Evolutionary conservation across 64 coral and sea anemone genomes (phyloP).

Genomic region (Catalaphyllia jardinei): DNA sequence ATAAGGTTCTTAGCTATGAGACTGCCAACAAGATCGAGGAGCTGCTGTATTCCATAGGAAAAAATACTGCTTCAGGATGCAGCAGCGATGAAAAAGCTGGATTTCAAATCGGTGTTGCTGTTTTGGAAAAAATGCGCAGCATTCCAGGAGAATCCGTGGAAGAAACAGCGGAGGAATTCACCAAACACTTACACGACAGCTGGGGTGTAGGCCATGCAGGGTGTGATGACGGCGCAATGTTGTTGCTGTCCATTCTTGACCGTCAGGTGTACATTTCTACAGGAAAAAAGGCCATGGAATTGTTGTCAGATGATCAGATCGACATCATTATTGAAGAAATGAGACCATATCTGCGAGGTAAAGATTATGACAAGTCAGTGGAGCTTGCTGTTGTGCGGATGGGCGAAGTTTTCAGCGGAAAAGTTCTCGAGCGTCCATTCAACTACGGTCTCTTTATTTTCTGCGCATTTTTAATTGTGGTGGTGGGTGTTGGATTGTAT

Average conservation of each 20-base stretch:
- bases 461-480: slow-evolving; percentile 16
- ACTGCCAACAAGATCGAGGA: slow-evolving; percentile 79
- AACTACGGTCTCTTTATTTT: slow-evolving; percentile 1
- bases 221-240: slow-evolving; percentile 74
- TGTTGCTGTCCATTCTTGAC: slow-evolving; percentile 67
- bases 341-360: slow-evolving; percentile 36
- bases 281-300: slow-evolving; percentile 70
- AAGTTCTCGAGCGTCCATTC: neutral
- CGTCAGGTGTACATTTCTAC: slow-evolving; percentile 83
- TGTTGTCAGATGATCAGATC: slow-evolving; percentile 75
- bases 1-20: slow-evolving; percentile 62
- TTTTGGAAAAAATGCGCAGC: slow-evolving; percentile 62
- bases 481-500: slow-evolving; percentile 19
- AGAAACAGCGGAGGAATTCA: slow-evolving; percentile 50
- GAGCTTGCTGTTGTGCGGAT: slow-evolving; percentile 53
- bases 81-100: slow-evolving; percentile 35
- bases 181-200: slow-evolving; percentile 64
- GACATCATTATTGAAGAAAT: slow-evolving; percentile 83
- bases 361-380: slow-evolving; percentile 64
- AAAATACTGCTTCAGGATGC: slow-evolving; percentile 77
- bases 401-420: slow-evolving; percentile 84
- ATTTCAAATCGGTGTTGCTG: slow-evolving; percentile 80
- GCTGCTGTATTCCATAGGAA: slow-evolving; percentile 36
- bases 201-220: slow-evolving; percentile 80
- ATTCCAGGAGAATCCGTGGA: slow-evolving; percentile 23